Conservation (phyloP, 1,140 invertebrate genomes). For the Fopius arisanus region DNA sequence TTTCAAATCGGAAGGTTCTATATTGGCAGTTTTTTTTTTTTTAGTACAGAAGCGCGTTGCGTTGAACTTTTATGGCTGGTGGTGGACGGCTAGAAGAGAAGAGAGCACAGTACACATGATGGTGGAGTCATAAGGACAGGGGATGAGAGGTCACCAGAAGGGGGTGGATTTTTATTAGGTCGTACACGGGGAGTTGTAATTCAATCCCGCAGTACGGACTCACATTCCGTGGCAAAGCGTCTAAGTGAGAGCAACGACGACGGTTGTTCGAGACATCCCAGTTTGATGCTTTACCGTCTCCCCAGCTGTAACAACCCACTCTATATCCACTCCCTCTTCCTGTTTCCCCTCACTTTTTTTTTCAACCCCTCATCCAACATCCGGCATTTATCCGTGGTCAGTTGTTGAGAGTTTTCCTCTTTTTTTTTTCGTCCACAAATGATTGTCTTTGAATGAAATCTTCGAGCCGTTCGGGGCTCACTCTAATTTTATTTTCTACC, state of each 20-base stretch:
- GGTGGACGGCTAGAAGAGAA: not conserved
- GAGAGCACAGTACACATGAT: not conserved
- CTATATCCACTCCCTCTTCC: not conserved
- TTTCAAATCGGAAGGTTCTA: not conserved
- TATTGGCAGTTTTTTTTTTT: not conserved
- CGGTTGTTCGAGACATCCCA: constrained; percentile 15
- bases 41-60: not conserved
- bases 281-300: not conserved
- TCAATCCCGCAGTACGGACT: constrained; percentile 43
- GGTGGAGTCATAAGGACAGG: not conserved
- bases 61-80: not conserved
- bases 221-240: constrained; percentile 31
- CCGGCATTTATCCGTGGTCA: not conserved
- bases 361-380: not conserved
- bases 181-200: constrained; percentile 43
- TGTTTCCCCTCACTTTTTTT: too few species aligned
- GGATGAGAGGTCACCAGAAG: not conserved
- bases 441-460: too few species aligned
- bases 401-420: too few species aligned
- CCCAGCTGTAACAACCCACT: not conserved
- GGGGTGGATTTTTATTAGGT: constrained; percentile 39
- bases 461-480: too few species aligned
- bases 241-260: constrained; percentile 35
- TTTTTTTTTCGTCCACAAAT: too few species aligned
- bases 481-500: too few species aligned